Conservation (phyloP, 2,113 vertebrate genomes). For the Ginglymostoma cirratum region DNA sequence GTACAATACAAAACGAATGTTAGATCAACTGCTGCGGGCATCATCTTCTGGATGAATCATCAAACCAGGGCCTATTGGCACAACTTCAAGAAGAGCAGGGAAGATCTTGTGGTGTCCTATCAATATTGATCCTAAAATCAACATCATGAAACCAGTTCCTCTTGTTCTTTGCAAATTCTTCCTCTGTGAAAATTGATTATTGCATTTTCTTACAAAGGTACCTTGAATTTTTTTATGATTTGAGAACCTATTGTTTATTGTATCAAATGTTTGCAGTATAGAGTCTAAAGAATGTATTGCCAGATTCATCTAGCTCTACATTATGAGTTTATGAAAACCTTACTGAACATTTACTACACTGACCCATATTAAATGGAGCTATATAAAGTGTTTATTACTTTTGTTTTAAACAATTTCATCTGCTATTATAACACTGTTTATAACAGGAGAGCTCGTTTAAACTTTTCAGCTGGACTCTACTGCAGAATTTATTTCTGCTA, state of each 20-base stretch:
- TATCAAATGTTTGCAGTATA: not conserved
- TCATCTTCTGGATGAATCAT: not conserved
- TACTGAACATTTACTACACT: not conserved
- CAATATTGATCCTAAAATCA: not conserved
- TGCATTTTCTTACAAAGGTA: not conserved
- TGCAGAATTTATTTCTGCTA: not conserved
- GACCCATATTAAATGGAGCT: not conserved
- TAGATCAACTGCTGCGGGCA: not conserved
- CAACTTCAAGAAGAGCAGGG: not conserved
- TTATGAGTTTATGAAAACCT: not conserved
- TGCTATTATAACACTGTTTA: not conserved
- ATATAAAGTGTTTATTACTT: constrained; percentile 17
- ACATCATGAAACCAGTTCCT: not conserved
- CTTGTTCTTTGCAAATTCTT: not conserved
- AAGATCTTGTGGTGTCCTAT: no score
- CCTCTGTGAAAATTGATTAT: not conserved
- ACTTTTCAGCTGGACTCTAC: constrained; percentile 12
- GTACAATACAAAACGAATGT: not conserved
- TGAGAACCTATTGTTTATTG: not conserved
- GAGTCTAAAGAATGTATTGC: not conserved
- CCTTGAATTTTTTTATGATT: not conserved
- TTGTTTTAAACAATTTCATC: constrained; percentile 12
- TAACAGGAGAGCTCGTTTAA: not conserved
- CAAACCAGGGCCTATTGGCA: not conserved
- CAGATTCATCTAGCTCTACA: not conserved